These are phyloP conservation scores for Gallinago media DNA, from an alignment of 2,113 vertebrate genomes.

Conservation along the genomic window DNA sequence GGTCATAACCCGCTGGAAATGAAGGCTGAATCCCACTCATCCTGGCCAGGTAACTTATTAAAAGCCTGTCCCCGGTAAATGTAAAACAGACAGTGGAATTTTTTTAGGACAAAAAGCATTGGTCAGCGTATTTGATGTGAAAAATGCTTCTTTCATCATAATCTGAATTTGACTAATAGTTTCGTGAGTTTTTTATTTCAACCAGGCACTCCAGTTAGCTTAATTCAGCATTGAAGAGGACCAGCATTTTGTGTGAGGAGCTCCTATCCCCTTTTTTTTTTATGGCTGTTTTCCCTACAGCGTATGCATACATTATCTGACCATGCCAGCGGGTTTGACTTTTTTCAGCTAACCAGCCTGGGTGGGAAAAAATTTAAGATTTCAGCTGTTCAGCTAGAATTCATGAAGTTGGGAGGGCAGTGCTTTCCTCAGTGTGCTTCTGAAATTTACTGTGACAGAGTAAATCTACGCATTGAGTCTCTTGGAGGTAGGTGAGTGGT, in stretches of 20 bases:
- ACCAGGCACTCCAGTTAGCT: not conserved
- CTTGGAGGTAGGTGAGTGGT: not conserved
- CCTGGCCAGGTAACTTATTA: not conserved
- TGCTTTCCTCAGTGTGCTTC: not conserved
- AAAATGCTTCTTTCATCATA: not conserved
- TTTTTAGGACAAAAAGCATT: not conserved
- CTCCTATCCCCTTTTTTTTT: not conserved
- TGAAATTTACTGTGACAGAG: not conserved
- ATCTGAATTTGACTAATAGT: not conserved
- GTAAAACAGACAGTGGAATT: not conserved
- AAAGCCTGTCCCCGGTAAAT: fast-evolving
- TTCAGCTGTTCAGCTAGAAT: not conserved
- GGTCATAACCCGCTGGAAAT: not conserved
- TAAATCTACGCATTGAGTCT: not conserved
- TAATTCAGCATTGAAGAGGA: not conserved
- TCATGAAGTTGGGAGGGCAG: not conserved
- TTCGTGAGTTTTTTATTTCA: not conserved
- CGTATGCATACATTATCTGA: fast-evolving
- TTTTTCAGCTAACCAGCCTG: not conserved
- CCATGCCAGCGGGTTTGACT: not conserved
- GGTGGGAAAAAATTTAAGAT: fast-evolving
- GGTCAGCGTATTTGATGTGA: not conserved
- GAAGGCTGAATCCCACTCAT: not conserved
- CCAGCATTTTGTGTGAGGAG: not conserved
- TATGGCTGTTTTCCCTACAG: not conserved